Conservation (phyloP, 2,888 invertebrate species). For the Papilio gigon region DNA sequence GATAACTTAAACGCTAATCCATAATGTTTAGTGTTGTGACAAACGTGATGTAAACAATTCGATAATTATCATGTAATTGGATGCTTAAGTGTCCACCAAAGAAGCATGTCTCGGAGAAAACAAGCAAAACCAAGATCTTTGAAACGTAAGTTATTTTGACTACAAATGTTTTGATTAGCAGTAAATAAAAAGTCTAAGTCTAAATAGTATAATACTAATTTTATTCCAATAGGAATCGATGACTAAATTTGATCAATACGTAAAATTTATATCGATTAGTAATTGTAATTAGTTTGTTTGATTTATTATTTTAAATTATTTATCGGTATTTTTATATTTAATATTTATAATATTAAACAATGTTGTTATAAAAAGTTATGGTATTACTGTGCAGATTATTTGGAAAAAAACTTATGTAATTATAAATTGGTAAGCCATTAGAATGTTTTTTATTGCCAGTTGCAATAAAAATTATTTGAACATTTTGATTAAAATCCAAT, state of each 20-base stretch:
- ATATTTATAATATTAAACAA: too few relatives aligned
- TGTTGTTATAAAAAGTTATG: too few relatives aligned
- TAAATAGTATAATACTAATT: not conserved
- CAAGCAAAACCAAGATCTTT: constrained; percentile 87
- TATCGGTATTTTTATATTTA: too few relatives aligned
- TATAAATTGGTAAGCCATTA: too few relatives aligned
- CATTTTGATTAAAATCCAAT: too few relatives aligned
- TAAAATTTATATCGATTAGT: too few relatives aligned
- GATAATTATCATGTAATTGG: constrained; percentile 36
- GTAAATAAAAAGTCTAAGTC: not conserved
- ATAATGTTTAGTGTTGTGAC: constrained; percentile 27
- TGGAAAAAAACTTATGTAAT: too few relatives aligned
- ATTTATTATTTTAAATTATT: too few relatives aligned
- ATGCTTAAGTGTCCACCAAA: constrained; percentile 44
- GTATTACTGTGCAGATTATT: too few relatives aligned
- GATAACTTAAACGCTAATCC: constrained; percentile 58
- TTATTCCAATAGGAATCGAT: not conserved
- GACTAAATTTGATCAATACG: not conserved
- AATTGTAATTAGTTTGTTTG: too few relatives aligned
- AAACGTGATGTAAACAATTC: constrained; percentile 29
- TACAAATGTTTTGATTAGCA: not conserved
- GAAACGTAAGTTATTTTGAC: constrained; percentile 83
- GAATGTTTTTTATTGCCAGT: too few relatives aligned
- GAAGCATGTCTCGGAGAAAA: constrained; percentile 85
- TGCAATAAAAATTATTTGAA: too few relatives aligned